Base-by-base conservation (phyloP, 2,797 vertebrate species). In the Myiotriccus ornatus region DNA sequence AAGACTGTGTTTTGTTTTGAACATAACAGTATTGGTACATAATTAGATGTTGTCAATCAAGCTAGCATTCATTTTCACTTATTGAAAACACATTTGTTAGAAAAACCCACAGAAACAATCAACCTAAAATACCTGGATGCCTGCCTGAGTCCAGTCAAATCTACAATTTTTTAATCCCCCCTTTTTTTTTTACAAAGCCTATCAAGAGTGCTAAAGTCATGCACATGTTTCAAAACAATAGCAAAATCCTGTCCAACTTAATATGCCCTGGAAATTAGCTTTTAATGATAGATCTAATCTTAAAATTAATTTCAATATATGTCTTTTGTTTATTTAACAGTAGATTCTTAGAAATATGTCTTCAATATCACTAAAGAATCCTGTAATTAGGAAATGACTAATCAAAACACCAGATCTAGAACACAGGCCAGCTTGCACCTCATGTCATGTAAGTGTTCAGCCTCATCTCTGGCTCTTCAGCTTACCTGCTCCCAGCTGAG, bases 351-450 rank as follows among this genome's bases (percentile, higher is more conserved):
- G 44, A 92, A 93, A 60, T 64, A 52, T 32, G 10, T 76, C 47
- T 78, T 25, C 1, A 52, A 7, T 92, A 85, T 91, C 76, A 65
- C 39, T 55, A 32, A 84, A 87, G 47, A 88, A 84, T 88, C 28
- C 32, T 86, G n/a, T 89, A 84, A 82, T 93, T 91, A 77, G 63
- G 59, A 88, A 88, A 75, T 32, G 27, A 44, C 59, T 91, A 70
- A 86, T 81, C 47, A 63, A 76, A 93, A 88, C 53, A 88, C 32
- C 87, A 82, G 55, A 79, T 64, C 52, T 82, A 74, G 52, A 91
- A 22, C 25, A 81, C 7, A 88, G 70, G 11, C 39, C 59, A 86
- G 30, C 57, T 81, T 82, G 68, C 62, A 65, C 59, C 50, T 87
- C 67, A 9, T 47, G 65, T 21, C 8, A 28, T 27, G 25, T 63